Evolutionary conservation across 2,113 vertebrate genomes (phyloP).

Genomic region (Zootoca vivipara): DNA sequence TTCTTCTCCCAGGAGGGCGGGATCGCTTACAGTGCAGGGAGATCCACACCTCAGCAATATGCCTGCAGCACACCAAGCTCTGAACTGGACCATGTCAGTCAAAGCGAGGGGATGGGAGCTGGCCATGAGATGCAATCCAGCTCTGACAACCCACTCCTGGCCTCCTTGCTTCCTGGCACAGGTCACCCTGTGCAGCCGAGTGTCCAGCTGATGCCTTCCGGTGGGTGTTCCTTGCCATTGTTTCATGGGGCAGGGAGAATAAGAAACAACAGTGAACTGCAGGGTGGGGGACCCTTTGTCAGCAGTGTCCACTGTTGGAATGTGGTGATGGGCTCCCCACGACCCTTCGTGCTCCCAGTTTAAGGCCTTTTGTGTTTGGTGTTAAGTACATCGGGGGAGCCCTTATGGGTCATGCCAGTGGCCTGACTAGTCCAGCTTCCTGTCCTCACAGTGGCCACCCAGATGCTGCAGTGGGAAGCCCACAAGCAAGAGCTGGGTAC

Average conservation of each 20-base stretch:
- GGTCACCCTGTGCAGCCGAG: slow-evolving; percentile 67
- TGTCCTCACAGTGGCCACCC: too few species aligned
- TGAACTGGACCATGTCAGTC: slow-evolving; percentile 80
- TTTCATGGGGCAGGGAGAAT: not conserved
- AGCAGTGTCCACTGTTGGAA: not conserved
- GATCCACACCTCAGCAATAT: slow-evolving; percentile 80
- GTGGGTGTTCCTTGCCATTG: slow-evolving; percentile 68
- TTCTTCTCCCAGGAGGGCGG: slow-evolving; percentile 81
- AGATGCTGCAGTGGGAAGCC: too few species aligned
- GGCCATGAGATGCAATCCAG: slow-evolving; percentile 65
- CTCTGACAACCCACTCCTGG: slow-evolving; percentile 83
- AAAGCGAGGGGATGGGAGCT: slow-evolving; percentile 71
- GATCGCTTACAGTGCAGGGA: slow-evolving; percentile 74
- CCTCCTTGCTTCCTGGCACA: slow-evolving; percentile 75
- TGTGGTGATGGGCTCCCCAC: not conserved
- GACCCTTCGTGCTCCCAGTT: not conserved
- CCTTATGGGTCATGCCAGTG: too few species aligned
- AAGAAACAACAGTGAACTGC: not conserved
- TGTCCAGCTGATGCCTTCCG: slow-evolving; percentile 90
- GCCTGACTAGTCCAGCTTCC: too few species aligned
- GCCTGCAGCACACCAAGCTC: slow-evolving; percentile 85
- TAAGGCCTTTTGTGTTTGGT: not conserved
- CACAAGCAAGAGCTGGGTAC: too few species aligned
- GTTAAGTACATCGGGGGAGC: not conserved
- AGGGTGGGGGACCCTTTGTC: slow-evolving; percentile 3